A percentile compares a stretch with the other conserved stretches of the same genome.
Evolutionary conservation across 2,113 vertebrate species (phyloP).

Genomic region (Neomonachus schauinslandi): DNA sequence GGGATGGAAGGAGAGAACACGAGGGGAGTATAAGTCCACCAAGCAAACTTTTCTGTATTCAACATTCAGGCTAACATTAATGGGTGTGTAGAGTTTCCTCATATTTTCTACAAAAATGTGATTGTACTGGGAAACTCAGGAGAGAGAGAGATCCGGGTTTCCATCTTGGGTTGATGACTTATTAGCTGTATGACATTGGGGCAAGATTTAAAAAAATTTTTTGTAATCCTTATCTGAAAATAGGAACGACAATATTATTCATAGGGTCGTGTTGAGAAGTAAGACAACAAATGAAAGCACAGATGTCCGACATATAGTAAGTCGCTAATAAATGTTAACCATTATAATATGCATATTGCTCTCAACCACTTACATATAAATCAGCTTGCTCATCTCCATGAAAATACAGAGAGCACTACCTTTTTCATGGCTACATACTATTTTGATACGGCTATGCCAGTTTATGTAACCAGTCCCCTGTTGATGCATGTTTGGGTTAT

Average conservation of each 20-base stretch:
- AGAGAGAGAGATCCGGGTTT: background rate
- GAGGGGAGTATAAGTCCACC: background rate
- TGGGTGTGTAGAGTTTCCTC: background rate
- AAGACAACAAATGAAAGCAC: background rate
- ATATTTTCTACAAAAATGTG: background rate
- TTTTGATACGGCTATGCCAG: background rate
- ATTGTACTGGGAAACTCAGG: background rate
- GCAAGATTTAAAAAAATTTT: background rate
- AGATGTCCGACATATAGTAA: background rate
- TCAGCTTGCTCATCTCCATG: background rate
- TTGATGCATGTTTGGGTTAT: background rate
- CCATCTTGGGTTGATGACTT: background rate
- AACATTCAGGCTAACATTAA: background rate
- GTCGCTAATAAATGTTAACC: background rate
- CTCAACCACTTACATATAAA: background rate
- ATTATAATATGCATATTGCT: background rate
- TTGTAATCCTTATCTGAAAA: background rate
- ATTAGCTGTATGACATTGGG: background rate
- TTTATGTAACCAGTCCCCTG: background rate
- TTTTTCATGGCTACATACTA: background rate
- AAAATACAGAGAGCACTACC: background rate
- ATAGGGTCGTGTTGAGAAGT: background rate
- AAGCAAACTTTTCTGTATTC: background rate
- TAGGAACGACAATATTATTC: background rate
- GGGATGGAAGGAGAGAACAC: background rate